A percentile compares a stretch with the other conserved stretches of the same genome.
phyloP scores from a whole-genome alignment of 2,113 vertebrate species.

The Cnemophilus loriae region DNA sequence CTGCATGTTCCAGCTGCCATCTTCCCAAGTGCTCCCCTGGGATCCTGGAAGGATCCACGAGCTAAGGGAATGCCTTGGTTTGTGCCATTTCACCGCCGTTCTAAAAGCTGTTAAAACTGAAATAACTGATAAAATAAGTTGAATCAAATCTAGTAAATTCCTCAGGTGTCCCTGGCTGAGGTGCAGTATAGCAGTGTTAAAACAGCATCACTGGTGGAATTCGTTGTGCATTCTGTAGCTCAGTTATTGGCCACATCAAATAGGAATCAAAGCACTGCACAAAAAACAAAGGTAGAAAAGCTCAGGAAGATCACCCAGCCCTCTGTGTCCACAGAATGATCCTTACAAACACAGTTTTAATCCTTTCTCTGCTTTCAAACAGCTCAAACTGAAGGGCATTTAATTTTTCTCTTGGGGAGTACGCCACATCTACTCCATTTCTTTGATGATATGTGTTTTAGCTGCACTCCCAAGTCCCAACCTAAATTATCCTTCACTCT shows the following conservation, averaged over 20 bases:
- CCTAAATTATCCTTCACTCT: conserved; percentile 54
- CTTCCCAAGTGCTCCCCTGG: not conserved
- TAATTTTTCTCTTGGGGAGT: not conserved
- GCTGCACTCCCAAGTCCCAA: conserved; percentile 38
- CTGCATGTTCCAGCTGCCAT: not conserved
- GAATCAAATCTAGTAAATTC: not conserved
- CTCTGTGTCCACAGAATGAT: not conserved
- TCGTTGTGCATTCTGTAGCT: accelerated
- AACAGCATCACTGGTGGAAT: not conserved
- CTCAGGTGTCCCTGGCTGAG: not conserved
- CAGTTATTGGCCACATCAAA: not conserved
- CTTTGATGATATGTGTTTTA: conserved; percentile 11
- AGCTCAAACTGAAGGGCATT: not conserved
- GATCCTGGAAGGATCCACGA: not conserved
- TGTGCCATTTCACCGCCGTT: not conserved
- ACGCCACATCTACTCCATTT: not conserved
- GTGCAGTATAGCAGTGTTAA: not conserved
- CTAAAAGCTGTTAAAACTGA: not conserved
- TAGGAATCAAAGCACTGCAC: not conserved
- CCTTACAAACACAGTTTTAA: not conserved
- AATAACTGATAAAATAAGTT: not conserved
- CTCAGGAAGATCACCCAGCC: not conserved
- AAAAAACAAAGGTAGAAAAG: not conserved
- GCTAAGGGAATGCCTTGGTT: not conserved
- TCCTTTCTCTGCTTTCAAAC: not conserved